These are phyloP conservation scores for Saccostrea cuccullata DNA, from an alignment of 1,140 invertebrate genomes.

Conservation along the genomic window DNA sequence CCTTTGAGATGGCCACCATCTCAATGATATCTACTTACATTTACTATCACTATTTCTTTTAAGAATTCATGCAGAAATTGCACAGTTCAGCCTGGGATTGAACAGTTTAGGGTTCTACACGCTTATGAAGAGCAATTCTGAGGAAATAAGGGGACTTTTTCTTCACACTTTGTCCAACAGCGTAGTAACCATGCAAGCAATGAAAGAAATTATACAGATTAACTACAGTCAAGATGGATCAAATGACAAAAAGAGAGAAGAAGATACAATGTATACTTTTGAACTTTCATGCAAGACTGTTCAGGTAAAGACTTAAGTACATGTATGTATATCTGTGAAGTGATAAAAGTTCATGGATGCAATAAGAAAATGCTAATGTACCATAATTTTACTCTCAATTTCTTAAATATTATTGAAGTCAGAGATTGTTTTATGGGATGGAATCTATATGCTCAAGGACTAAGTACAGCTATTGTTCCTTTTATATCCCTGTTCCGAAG, in stretches of 20 bases:
- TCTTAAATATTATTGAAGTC: no score
- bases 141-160: conserved; percentile 4
- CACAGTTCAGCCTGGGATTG: background rate
- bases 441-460: no score
- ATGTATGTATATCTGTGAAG: background rate
- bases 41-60: background rate
- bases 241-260: conserved; percentile 1
- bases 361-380: background rate
- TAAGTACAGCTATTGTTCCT: no score
- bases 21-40: no score
- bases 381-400: background rate
- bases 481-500: no score
- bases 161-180: conserved; percentile 9
- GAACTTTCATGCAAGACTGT: conserved; percentile 4
- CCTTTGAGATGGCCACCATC: no score
- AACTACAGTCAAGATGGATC: conserved; percentile 3
- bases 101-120: conserved; percentile 3
- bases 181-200: background rate
- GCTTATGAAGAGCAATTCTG: conserved; percentile 1
- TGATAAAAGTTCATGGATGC: background rate
- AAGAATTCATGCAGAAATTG: conserved; percentile 1
- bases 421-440: no score
- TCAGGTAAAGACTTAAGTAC: background rate
- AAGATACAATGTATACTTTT: conserved; percentile 6
- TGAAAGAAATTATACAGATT: conserved; percentile 1